phyloP scores from a whole-genome alignment of 2,888 invertebrate species.

The Drosophila lutescens region DNA sequence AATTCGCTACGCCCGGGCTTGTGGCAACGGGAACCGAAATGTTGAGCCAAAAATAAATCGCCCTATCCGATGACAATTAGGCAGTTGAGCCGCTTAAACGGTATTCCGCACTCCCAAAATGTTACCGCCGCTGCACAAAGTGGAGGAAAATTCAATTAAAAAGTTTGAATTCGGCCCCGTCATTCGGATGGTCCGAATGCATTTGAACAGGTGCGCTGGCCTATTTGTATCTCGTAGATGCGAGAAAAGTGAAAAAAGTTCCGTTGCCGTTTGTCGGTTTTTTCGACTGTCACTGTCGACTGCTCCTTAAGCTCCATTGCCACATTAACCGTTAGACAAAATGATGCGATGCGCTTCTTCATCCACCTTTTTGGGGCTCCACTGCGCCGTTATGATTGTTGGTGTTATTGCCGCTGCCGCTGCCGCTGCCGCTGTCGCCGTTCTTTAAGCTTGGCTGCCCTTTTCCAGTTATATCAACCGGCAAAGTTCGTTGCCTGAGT shows the following conservation, averaged over 20 bases:
- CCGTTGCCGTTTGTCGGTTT: conserved; percentile 52
- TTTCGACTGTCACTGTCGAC: conserved; percentile 7
- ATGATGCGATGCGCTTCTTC: conserved; percentile 52
- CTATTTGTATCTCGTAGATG: conserved; percentile 59
- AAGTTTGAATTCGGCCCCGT: conserved; percentile 55
- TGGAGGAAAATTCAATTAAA: conserved; percentile 67
- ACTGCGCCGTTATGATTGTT: conserved; percentile 64
- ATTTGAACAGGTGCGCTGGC: conserved; percentile 65
- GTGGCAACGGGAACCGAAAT: conserved; percentile 64
- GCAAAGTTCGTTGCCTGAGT: conserved; percentile 36
- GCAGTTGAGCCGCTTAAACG: conserved; percentile 79
- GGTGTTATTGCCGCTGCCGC: conserved; percentile 7
- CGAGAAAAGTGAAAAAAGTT: conserved; percentile 75
- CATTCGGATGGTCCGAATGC: conserved; percentile 54
- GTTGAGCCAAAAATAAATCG: conserved; percentile 3
- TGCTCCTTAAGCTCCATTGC: conserved; percentile 50
- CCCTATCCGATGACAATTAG: conserved; percentile 73
- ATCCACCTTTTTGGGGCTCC: conserved; percentile 58
- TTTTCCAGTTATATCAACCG: conserved; percentile 35
- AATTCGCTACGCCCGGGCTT: conserved; percentile 64
- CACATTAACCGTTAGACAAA: conserved; percentile 71
- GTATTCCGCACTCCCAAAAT: conserved; percentile 55
- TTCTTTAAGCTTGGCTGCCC: conserved; percentile 42
- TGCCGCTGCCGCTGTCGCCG: background rate
- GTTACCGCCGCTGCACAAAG: conserved; percentile 48